A percentile compares a stretch with the other conserved stretches of the same genome.
phyloP scores from a whole-genome alignment of 2,113 vertebrate species.

The Peromyscus leucopus region DNA sequence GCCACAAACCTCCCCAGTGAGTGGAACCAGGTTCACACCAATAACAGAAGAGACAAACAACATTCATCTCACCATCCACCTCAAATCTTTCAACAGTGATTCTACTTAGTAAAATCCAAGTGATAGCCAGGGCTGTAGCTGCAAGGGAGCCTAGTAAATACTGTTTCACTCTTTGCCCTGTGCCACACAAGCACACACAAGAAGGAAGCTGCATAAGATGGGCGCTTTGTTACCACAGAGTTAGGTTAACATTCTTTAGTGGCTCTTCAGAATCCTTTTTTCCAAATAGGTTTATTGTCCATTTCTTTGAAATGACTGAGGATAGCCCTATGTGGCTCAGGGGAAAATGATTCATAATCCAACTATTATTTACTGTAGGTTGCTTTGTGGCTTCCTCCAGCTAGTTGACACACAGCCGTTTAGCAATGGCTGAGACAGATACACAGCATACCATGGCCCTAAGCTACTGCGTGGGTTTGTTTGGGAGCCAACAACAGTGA shows the following conservation, averaged over 20 bases:
- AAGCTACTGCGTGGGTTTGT: not conserved
- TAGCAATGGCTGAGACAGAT: not conserved
- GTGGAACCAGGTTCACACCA: too few species aligned
- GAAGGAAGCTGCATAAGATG: not conserved
- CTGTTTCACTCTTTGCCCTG: not conserved
- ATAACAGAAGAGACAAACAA: not conserved
- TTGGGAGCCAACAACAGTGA: not conserved
- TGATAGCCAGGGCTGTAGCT: not conserved
- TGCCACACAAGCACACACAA: not conserved
- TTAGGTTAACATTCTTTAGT: not conserved
- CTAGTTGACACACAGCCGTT: conserved; percentile 16
- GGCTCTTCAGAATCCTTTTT: conserved; percentile 45
- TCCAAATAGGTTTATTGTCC: conserved; percentile 37
- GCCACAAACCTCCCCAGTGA: not conserved
- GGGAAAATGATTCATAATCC: conserved; percentile 63
- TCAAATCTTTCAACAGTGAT: not conserved
- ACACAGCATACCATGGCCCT: not conserved
- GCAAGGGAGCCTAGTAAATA: conserved; percentile 34
- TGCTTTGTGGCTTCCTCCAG: conserved; percentile 29
- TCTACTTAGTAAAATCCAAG: not conserved
- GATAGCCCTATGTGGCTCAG: conserved; percentile 42
- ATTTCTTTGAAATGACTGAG: conserved; percentile 47
- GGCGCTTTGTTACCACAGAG: conserved; percentile 11
- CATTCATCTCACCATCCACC: not conserved
- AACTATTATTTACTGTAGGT: conserved; percentile 41